Conservation (phyloP, 2,113 vertebrate genomes). For the Myotis lucifugus region DNA sequence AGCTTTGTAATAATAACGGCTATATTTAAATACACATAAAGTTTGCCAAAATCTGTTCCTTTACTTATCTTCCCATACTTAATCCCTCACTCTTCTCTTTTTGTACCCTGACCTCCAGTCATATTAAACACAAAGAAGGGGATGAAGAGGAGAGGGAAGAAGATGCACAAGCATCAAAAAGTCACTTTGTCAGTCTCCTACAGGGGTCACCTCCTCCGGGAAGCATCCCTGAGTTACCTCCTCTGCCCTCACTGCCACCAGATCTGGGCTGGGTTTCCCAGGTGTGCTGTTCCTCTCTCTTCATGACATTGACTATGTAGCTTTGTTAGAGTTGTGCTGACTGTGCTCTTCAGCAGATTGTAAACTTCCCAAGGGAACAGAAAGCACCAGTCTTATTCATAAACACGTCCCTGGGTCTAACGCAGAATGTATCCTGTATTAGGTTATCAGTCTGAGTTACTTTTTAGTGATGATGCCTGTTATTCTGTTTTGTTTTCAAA, state of each 20-base stretch:
- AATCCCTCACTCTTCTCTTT: neutral
- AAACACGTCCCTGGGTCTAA: neutral
- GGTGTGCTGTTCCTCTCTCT: neutral
- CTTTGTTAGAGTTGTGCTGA: neutral
- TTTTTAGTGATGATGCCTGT: neutral
- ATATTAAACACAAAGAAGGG: neutral
- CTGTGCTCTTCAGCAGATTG: neutral
- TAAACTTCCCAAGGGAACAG: neutral
- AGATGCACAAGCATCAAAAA: neutral
- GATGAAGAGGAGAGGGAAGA: too few relatives aligned
- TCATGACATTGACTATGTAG: neutral
- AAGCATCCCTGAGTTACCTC: neutral
- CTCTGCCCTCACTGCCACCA: neutral
- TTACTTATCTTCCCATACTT: neutral
- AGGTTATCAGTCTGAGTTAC: neutral
- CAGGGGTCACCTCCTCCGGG: neutral
- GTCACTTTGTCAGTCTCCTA: neutral
- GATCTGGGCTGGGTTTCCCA: neutral
- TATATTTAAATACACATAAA: neutral
- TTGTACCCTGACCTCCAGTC: neutral
- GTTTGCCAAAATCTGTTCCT: neutral
- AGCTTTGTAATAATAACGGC: neutral
- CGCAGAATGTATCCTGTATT: neutral
- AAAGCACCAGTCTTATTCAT: neutral
- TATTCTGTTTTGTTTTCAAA: constrained; percentile 72